phyloP scores from a whole-genome alignment of 2,113 vertebrate genomes.

The Grammomys dolichurus region DNA sequence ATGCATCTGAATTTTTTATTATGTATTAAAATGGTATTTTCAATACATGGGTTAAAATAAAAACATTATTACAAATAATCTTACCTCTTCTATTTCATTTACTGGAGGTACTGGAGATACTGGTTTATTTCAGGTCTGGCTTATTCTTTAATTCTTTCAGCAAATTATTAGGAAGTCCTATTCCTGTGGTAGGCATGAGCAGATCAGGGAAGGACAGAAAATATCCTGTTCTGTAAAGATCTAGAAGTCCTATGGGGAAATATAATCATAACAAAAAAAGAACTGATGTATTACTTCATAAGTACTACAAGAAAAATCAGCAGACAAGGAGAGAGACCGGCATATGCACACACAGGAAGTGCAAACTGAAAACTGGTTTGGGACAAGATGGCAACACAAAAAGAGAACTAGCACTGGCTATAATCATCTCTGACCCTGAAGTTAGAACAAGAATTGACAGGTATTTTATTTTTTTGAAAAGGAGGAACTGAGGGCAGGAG shows the following conservation, averaged over 20 bases:
- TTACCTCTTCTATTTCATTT: conserved; percentile 44
- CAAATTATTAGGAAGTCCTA: conserved; percentile 14
- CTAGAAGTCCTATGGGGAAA: conserved; percentile 9
- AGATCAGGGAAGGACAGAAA: conserved; percentile 21
- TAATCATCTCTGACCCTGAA: not conserved
- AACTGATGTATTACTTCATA: not conserved
- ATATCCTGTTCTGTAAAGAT: not conserved
- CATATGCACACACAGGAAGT: not conserved
- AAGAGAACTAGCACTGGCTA: not conserved
- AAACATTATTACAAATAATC: conserved; percentile 14
- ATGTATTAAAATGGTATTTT: not conserved
- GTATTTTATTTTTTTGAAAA: not conserved
- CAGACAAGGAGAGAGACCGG: not conserved
- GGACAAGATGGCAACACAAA: not conserved
- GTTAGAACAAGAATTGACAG: not conserved
- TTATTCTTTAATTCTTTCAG: conserved; percentile 51
- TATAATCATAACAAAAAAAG: conserved; percentile 10
- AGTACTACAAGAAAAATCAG: not conserved
- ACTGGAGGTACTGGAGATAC: not conserved
- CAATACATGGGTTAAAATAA: conserved; percentile 5
- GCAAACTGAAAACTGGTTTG: not conserved
- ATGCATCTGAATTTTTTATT: not conserved
- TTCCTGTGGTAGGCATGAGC: not conserved
- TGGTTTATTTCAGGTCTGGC: not conserved
- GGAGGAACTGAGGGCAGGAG: not conserved